These are phyloP conservation scores for Sardinella longiceps DNA, from an alignment of 2,797 vertebrate genomes.

Conservation along the genomic window DNA sequence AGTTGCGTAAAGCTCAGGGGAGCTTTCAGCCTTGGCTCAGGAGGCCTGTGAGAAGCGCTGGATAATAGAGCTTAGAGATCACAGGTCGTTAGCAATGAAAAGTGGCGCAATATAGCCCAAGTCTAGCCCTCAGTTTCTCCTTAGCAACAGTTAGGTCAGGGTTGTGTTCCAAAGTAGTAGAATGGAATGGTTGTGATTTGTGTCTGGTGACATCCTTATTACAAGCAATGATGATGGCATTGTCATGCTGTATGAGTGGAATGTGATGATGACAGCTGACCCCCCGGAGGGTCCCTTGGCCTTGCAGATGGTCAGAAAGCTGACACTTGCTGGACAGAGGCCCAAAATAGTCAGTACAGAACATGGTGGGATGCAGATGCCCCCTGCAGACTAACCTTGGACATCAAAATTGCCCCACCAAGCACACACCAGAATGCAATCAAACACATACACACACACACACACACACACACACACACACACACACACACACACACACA, in stretches of 20 bases:
- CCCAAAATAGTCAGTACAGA: constrained; percentile 37
- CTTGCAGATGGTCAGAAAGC: constrained; percentile 43
- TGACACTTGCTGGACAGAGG: constrained; percentile 28
- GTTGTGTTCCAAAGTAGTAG: not conserved
- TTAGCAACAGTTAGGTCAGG: not conserved
- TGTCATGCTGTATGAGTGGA: constrained; percentile 51
- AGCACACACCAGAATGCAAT: not conserved
- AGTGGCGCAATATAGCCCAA: not conserved
- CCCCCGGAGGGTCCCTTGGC: constrained; percentile 47
- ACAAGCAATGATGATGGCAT: constrained; percentile 39
- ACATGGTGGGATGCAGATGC: constrained; percentile 43
- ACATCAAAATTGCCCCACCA: not conserved
- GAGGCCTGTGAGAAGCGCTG: not conserved
- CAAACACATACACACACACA: not conserved
- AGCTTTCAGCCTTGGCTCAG: not conserved
- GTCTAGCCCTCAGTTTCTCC: not conserved
- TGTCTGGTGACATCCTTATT: constrained; percentile 1
- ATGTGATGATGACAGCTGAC: constrained; percentile 54
- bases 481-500: constrained; percentile 20
- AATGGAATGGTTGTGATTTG: constrained; percentile 5
- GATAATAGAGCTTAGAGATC: not conserved
- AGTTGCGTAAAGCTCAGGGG: not conserved
- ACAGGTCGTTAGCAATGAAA: not conserved
- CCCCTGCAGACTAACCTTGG: constrained; percentile 46
- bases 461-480: constrained; percentile 18